Base-by-base conservation (phyloP, 2,797 vertebrate species). In the Lepidocolaptes lacrymiger region DNA sequence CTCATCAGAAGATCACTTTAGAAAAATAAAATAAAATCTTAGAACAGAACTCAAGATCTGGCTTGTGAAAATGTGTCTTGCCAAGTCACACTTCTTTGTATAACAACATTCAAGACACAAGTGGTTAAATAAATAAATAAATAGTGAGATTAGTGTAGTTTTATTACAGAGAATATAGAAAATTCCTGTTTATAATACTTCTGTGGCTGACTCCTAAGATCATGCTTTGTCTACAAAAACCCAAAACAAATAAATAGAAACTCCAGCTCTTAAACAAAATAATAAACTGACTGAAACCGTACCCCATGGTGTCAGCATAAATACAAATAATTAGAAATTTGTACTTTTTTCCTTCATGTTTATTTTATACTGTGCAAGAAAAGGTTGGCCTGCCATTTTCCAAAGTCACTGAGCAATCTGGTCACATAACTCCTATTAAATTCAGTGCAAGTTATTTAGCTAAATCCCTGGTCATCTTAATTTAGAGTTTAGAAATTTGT, bases 241-340 rank as follows among this genome's bases (percentile, higher is more conserved):
- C n/a, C 39, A 86, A 93, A 88, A 26, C 32, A 95, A 96, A 95
- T 76, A 93, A 91, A 94, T 4, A 84, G 55, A 95, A 95, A 66
- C 67, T 87, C 56, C 41, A 81, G 24, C 16, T 87, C 67, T 59
- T 74, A 85, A 94, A 91, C 20, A 93, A 83, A 95, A 89, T 90
- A 94, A 93, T 84, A 94, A 91, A 89, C 37, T 58, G 41, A 71
- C 61, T 85, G 74, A 91, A 91, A 93, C 27, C 30, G 37, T 54
- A 89, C 20, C 17, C 34, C 49, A 39, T 67, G 46, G 27, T 51
- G 77, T 76, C 59, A 87, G 10, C 61, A 90, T 37, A 91, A 83
- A 93, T 30, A 83, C 9, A 56, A 78, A 84, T 27, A 84, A 86
- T 59, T 46, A 52, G 9, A 76, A 71, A 12, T 27, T 36, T 55